Percentiles rank a stretch among this genome's conserved stretches.
These are phyloP conservation scores for Hypsibius dujardini DNA, from an alignment of 1,140 invertebrate genomes.

Conservation along the genomic window DNA sequence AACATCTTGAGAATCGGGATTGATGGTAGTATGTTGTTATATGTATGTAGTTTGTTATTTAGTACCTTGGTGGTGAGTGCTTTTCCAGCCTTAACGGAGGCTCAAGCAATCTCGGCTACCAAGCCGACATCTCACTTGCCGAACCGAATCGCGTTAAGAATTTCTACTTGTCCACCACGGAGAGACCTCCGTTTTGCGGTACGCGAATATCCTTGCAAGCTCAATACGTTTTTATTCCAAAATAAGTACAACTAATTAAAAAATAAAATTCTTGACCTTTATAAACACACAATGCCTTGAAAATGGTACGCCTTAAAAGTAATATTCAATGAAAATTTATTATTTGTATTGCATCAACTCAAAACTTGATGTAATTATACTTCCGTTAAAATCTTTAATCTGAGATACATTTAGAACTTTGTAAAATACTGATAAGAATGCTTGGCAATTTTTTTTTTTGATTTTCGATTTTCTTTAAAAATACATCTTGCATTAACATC, in stretches of 20 bases:
- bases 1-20: background rate
- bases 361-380: too few species aligned
- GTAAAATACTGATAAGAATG: too few species aligned
- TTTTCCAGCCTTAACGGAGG: background rate
- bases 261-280: background rate
- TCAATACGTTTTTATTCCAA: background rate
- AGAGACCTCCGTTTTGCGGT: slow-evolving; percentile 1
- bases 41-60: background rate
- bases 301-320: background rate
- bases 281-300: background rate
- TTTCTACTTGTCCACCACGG: background rate
- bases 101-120: background rate
- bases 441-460: too few species aligned
- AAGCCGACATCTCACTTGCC: background rate
- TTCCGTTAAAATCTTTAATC: too few species aligned
- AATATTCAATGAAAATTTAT: background rate
- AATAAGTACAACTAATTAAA: background rate
- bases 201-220: background rate
- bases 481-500: too few species aligned
- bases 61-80: background rate
- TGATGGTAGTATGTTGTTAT: background rate
- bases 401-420: too few species aligned
- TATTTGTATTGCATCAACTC: background rate
- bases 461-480: too few species aligned
- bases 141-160: background rate